Evolutionary conservation across 2,888 invertebrate species (phyloP).

Genomic region (Creontiades dilutus): DNA sequence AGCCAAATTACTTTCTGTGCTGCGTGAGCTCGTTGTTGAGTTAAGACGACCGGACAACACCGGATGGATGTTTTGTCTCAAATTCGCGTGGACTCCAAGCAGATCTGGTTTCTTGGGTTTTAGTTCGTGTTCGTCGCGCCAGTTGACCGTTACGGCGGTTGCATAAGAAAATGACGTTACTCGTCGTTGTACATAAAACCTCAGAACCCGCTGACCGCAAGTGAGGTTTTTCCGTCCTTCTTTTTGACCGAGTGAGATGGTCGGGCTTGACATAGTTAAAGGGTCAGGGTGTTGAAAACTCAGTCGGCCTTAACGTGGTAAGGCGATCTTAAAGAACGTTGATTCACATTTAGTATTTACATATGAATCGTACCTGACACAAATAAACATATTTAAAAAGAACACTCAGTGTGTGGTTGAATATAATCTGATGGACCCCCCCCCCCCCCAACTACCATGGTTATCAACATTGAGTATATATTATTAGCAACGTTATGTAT

Average conservation of each 20-base stretch:
- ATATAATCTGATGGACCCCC: too few species aligned
- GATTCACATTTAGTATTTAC: too few species aligned
- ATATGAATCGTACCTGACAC: too few species aligned
- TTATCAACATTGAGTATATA: too few species aligned
- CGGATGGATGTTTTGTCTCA: background rate
- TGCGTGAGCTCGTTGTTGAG: too few species aligned
- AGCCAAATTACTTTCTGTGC: too few species aligned
- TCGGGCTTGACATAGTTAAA: constrained; percentile 45
- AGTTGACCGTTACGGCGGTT: constrained; percentile 44
- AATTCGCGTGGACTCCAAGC: constrained; percentile 11
- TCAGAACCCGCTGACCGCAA: constrained; percentile 41
- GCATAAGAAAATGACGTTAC: constrained; percentile 42
- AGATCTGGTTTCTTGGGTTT: constrained; percentile 15
- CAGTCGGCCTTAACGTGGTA: background rate
- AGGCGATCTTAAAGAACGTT: background rate
- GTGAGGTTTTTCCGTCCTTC: constrained; percentile 46
- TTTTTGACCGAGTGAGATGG: constrained; percentile 21
- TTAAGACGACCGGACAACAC: too few species aligned
- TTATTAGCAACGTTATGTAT: too few species aligned
- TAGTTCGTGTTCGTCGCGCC: constrained; percentile 29
- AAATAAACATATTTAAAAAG: too few species aligned
- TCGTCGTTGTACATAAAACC: background rate
- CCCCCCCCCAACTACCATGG: too few species aligned
- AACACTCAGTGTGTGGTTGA: too few species aligned
- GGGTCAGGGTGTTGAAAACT: constrained; percentile 36